A percentile compares a stretch with the other conserved stretches of the same genome.
These are phyloP conservation scores for Actias luna DNA, from an alignment of 2,888 invertebrate genomes.

Conservation along the genomic window DNA sequence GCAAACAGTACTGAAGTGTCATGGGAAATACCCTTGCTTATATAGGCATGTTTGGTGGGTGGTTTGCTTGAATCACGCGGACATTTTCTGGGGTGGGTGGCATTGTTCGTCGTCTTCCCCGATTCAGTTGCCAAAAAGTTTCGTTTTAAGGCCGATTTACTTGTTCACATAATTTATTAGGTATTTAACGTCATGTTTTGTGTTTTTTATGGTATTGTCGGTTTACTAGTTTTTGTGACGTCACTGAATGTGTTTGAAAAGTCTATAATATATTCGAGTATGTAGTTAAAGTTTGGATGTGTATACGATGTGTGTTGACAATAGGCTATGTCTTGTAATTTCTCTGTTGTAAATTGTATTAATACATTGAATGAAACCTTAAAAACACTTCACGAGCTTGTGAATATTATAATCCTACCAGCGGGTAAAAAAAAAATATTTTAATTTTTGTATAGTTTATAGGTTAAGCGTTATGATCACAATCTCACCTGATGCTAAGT, in stretches of 20 bases:
- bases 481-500: no score
- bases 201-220: no score
- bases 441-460: no score
- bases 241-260: background rate
- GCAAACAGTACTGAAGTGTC: conserved; percentile 37
- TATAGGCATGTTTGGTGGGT: conserved; percentile 44
- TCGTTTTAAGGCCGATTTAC: conserved; percentile 9
- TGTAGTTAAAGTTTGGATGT: no score
- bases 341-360: no score
- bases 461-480: no score
- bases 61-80: conserved; percentile 44
- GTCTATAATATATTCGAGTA: background rate
- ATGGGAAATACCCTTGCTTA: conserved; percentile 57
- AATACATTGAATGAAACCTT: no score
- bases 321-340: no score
- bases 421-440: no score
- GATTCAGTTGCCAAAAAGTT: conserved; percentile 16
- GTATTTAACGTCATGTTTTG: background rate
- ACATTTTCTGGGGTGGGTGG: conserved; percentile 22
- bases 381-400: no score
- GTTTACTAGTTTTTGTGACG: background rate
- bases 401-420: no score
- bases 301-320: no score
- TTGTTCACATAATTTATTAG: background rate
- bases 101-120: background rate